Evolutionary conservation across 2,797 vertebrate species (phyloP), one percentile per base, ranked within the genome.

Genomic region (Nothura maculosa): DNA sequence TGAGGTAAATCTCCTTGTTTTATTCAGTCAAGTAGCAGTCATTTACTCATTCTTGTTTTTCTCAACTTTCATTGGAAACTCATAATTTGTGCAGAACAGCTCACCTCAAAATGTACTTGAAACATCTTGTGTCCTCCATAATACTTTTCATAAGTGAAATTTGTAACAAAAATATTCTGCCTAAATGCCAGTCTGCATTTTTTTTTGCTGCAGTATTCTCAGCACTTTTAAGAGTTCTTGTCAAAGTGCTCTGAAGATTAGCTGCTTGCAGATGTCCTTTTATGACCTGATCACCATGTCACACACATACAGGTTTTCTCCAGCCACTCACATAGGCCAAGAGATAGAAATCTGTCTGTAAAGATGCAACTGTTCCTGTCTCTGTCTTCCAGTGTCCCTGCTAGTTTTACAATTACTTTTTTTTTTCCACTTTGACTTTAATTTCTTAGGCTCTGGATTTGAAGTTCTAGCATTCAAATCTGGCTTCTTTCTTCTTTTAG

Each of bases 301-400:
- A 32, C 34, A 61, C 13, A 38, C 17, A 8, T 6, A 28, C 12
- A 25, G 27, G 7, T 3, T 64, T 87, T 64, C 11, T 81, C 24
- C 40, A 54, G 19, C 9, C 16, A 25, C 11, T 69, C 30, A 16
- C 0, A 0, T 20, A 54, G 2, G 9, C 20, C 6, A 1, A 30
- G 27, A 72, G 3, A n/a, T n/a, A n/a, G n/a, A n/a, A 6, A 2
- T 61, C 2, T 55, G 6, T 54, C 17, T 42, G 30, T 24, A 19
- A 32, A 2, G 52, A 27, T 50, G 47, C 18, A 32, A 13, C 10
- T 58, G 27, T 4, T 5, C 8, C 16, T 21, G 6, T 20, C 0
- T 0, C 14, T 43, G 34, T 2, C 8, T 78, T 60, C 36, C 5
- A 1, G 0, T 38, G 16, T 28, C 18, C 63, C 64, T 28, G 11